phyloP scores from a whole-genome alignment of 2,113 vertebrate genomes.

The Petrocephalus zakoni region DNA sequence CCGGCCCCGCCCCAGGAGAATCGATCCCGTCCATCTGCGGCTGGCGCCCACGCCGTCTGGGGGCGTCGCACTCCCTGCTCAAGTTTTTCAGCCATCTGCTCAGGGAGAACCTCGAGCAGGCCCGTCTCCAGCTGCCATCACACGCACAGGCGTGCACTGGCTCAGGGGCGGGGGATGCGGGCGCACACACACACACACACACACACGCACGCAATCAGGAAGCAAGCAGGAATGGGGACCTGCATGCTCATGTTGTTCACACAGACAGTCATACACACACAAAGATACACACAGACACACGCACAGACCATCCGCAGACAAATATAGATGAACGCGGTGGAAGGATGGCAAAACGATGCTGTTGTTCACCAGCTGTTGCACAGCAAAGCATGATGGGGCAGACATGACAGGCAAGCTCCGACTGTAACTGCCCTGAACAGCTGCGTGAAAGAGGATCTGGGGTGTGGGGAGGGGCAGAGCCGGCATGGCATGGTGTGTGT shows the following conservation, averaged over 20 bases:
- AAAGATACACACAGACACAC: background rate
- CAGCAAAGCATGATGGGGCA: background rate
- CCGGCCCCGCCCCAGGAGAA: constrained; percentile 10
- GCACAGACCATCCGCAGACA: background rate
- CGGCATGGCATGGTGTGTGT: no score
- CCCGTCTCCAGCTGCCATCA: background rate
- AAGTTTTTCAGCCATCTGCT: constrained; percentile 22
- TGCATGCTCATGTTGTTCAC: background rate
- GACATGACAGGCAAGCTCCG: background rate
- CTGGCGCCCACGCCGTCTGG: background rate
- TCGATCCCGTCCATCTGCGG: constrained; percentile 17
- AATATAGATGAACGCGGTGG: background rate
- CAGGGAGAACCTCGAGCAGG: constrained; percentile 5
- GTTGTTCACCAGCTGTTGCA: background rate
- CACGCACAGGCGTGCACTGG: background rate
- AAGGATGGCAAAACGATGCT: background rate
- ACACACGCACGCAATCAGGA: background rate
- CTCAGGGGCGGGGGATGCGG: background rate
- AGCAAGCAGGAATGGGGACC: background rate
- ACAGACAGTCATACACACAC: background rate
- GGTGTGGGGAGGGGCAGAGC: background rate
- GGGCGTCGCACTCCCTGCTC: background rate
- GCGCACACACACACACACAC: background rate
- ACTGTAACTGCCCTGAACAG: background rate
- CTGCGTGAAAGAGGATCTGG: constrained; percentile 17